Percentiles rank a stretch among this genome's conserved stretches.
These are phyloP conservation scores for Steromphala cineraria DNA, from an alignment of 2,888 invertebrate species.

Conservation along the genomic window DNA sequence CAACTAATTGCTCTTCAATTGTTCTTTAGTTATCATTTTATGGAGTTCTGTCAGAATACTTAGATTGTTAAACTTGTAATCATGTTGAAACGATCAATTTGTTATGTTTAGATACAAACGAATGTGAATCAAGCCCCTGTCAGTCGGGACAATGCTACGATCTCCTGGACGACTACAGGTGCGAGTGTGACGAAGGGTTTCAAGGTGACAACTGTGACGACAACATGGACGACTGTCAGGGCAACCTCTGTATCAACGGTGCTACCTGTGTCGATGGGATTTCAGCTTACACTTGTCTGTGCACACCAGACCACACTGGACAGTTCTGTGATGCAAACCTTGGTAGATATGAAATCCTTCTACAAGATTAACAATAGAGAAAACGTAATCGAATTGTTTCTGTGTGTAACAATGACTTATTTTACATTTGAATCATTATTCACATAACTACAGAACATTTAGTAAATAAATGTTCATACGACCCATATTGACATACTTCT, in stretches of 20 bases:
- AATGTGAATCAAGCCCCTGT: conserved; percentile 24
- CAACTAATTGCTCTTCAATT: too few species aligned
- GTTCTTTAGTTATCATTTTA: too few species aligned
- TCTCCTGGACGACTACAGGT: not conserved
- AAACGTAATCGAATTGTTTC: too few species aligned
- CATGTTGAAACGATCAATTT: too few species aligned
- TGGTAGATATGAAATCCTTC: not conserved
- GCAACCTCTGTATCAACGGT: conserved; percentile 26
- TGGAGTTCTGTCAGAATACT: too few species aligned
- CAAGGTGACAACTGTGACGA: conserved; percentile 27
- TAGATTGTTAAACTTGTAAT: too few species aligned
- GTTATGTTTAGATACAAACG: not conserved
- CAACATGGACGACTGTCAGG: conserved; percentile 34
- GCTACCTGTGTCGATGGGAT: conserved; percentile 30
- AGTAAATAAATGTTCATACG: too few species aligned
- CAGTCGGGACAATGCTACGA: conserved; percentile 24
- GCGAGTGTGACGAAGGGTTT: conserved; percentile 24
- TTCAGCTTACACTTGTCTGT: conserved; percentile 27
- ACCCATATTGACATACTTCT: too few species aligned
- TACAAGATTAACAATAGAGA: too few species aligned
- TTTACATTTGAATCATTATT: too few species aligned
- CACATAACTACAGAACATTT: too few species aligned
- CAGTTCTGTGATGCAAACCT: conserved; percentile 26
- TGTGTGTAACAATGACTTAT: too few species aligned
- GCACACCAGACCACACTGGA: conserved; percentile 21